phyloP scores from a whole-genome alignment of 2,113 vertebrate species.

The Eleginops maclovinus region DNA sequence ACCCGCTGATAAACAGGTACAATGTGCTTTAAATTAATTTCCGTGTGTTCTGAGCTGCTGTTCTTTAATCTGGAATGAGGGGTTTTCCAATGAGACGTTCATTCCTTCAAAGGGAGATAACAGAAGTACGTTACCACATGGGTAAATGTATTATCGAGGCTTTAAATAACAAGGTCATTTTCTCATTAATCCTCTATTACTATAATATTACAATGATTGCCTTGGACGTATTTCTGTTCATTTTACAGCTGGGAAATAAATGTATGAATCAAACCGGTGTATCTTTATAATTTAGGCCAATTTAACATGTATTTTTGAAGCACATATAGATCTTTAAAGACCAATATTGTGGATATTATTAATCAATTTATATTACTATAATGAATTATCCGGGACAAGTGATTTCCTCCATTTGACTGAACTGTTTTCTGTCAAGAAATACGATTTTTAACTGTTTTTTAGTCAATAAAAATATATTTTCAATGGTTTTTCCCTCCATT shows the following conservation, averaged over 20 bases:
- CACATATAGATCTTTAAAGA: background rate
- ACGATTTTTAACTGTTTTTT: background rate
- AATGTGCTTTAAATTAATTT: background rate
- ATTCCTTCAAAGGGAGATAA: constrained; percentile 15
- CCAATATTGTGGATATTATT: no score
- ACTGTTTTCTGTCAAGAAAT: background rate
- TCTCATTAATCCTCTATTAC: background rate
- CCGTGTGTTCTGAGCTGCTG: background rate
- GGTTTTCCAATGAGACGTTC: background rate
- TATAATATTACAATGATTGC: no score
- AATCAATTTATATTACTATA: no score
- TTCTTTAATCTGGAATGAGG: background rate
- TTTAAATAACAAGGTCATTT: background rate
- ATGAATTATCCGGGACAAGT: no score
- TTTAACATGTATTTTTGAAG: background rate
- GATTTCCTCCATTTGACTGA: no score
- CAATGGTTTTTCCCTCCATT: background rate
- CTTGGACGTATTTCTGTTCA: background rate
- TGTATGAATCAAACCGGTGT: background rate
- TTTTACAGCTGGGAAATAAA: background rate
- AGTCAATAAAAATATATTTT: no score
- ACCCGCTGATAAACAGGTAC: constrained; percentile 19
- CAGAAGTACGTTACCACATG: background rate
- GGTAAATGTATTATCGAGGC: background rate
- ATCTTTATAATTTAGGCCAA: background rate